A percentile compares a stretch with the other conserved stretches of the same genome.
phyloP scores from a whole-genome alignment of 2,888 invertebrate species.

The Meghimatium bilineatum region DNA sequence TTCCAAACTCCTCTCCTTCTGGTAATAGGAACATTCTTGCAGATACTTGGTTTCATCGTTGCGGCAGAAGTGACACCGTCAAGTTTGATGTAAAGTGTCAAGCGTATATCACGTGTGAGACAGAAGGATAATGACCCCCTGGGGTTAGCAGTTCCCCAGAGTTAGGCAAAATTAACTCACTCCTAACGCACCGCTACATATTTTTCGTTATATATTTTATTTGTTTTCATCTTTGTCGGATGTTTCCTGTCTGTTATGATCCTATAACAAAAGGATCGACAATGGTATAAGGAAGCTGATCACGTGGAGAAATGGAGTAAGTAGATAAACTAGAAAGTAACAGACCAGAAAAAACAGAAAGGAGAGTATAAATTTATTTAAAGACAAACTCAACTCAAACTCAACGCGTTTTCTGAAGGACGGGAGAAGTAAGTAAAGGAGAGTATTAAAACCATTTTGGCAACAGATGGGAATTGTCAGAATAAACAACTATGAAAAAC shows the following conservation, averaged over 20 bases:
- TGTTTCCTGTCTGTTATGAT: not conserved
- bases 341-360: too few relatives aligned
- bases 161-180: slow-evolving; percentile 31
- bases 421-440: too few relatives aligned
- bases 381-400: too few relatives aligned
- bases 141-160: slow-evolving; percentile 24
- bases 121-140: slow-evolving; percentile 28
- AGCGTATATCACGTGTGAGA: slow-evolving; percentile 36
- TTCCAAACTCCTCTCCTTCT: too few relatives aligned
- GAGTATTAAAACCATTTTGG: too few relatives aligned
- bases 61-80: not conserved
- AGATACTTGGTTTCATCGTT: slow-evolving; percentile 18
- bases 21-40: too few relatives aligned
- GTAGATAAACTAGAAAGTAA: too few relatives aligned
- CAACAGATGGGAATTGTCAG: too few relatives aligned
- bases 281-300: not conserved
- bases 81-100: slow-evolving; percentile 44
- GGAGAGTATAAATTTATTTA: too few relatives aligned
- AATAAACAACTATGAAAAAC: too few relatives aligned
- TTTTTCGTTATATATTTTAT: not conserved
- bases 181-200: slow-evolving; percentile 6
- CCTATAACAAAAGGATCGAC: not conserved
- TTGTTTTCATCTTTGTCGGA: not conserved
- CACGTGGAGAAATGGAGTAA: too few relatives aligned
- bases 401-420: too few relatives aligned